These are phyloP conservation scores for Hemicentrotus pulcherrimus DNA, from an alignment of 35 echinoderm and acorn worm genomes.

Conservation along the genomic window DNA sequence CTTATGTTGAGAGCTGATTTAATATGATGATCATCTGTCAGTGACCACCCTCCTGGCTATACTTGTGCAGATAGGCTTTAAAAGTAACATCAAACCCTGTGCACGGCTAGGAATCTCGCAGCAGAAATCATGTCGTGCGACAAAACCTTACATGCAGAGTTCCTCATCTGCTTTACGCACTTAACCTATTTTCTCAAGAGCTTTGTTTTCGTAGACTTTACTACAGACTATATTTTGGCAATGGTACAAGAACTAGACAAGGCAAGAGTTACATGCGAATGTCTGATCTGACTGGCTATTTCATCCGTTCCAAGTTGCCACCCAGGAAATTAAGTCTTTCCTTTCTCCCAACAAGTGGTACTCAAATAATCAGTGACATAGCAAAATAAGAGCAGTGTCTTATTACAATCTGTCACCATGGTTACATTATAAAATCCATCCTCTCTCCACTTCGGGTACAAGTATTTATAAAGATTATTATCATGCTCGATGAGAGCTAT, in stretches of 20 bases:
- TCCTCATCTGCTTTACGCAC: neutral
- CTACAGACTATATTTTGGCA: neutral
- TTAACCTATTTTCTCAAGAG: neutral
- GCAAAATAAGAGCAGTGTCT: neutral
- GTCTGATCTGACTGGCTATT: neutral
- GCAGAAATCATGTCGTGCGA: no score
- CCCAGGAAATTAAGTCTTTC: neutral
- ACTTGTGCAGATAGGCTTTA: no score
- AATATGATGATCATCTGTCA: no score
- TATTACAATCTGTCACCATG: neutral
- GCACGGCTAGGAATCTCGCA: no score
- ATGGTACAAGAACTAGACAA: conserved; percentile 10
- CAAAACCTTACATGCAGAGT: neutral
- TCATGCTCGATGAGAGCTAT: no score
- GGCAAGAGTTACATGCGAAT: neutral
- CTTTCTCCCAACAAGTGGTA: neutral
- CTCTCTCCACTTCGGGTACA: neutral
- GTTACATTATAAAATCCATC: neutral
- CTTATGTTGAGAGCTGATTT: no score
- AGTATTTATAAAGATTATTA: neutral
- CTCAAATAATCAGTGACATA: neutral
- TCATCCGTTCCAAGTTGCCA: neutral
- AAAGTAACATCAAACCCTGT: no score
- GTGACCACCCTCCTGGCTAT: no score
- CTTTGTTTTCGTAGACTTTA: neutral